Base-by-base conservation (phyloP, 2,113 vertebrate species). In the Cyprinodon variegatus region DNA sequence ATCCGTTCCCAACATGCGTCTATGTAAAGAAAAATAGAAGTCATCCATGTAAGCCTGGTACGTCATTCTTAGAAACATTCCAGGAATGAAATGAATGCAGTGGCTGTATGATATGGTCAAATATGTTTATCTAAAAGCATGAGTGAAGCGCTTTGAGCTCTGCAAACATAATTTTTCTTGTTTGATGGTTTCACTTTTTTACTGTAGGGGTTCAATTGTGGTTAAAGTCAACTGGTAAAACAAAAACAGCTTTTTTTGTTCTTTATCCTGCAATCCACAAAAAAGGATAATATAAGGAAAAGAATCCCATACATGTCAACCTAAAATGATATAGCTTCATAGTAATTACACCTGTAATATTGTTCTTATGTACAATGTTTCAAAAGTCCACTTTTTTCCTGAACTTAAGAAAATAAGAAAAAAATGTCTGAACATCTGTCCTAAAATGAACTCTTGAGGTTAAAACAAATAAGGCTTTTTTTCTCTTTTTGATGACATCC, bases 11-110 rank as follows among this genome's bases (percentile, higher is more conserved):
- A 79, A 79, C 68, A 70, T 71, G 46, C 72, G 40, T 75, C 65
- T 65, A 74, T 84, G 79, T 74, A 84, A 65, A 75, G 79, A 88
- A 74, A 89, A 92, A 92, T 92, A 93, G 92, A 93, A 90, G 92
- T 70, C 70, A 73, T 77, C 82, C 36, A 60, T 78, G 85, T 84
- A 84, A 78, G 84, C 64, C 73, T 74, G 70, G 71, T 72, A 83
- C 68, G 41, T 22, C 57, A n/a, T 8, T 20, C n/a, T 9, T 7
- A 45, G 43, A 45, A 45, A 57, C 50, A 57, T 9, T 57, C 50
- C 50, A 57, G 17, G 50, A 20, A 57, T 15, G 10, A 57, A 57
- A 57, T 57, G 17, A 57, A 57, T 7, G 17, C 3, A 4, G 9
- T 4, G n/a, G 50, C 17, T n/a, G 50, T 57, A 57, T 57, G 50